phyloP scores from a whole-genome alignment of 1,140 invertebrate genomes.

The Hydropsyche tenuis region DNA sequence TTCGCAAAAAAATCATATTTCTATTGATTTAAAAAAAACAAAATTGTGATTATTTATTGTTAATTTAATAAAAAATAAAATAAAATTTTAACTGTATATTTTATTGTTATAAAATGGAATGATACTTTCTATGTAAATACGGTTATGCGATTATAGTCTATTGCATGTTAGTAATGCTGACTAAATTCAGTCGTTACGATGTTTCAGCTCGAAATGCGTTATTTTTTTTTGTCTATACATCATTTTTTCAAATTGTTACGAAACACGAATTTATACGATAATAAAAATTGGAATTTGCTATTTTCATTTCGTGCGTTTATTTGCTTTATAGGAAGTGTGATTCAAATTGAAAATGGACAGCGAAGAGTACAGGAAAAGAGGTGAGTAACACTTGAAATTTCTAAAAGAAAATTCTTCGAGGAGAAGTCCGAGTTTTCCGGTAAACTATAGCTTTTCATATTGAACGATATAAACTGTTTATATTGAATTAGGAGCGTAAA shows the following conservation, averaged over 20 bases:
- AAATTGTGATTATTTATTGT: no score
- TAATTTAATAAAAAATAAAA: no score
- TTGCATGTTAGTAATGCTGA: not conserved
- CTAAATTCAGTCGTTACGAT: slow-evolving; percentile 4
- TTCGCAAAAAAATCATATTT: no score
- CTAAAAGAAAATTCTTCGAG: not conserved
- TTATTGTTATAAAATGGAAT: no score
- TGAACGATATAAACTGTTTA: not conserved
- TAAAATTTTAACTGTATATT: no score
- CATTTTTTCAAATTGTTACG: no score
- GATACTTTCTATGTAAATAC: not conserved
- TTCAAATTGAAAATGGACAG: slow-evolving; percentile 31
- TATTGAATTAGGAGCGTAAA: not conserved
- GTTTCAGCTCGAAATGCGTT: not conserved
- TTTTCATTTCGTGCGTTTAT: no score
- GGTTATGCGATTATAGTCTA: slow-evolving; percentile 3
- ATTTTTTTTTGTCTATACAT: not conserved
- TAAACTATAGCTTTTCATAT: not conserved
- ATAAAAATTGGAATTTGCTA: no score
- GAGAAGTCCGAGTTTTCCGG: not conserved
- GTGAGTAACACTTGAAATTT: not conserved
- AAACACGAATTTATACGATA: no score
- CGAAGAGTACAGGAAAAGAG: slow-evolving; percentile 29
- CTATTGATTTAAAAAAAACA: no score
- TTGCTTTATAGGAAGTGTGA: not conserved